Conservation (phyloP, 2,113 vertebrate species). For the Calypte anna region DNA sequence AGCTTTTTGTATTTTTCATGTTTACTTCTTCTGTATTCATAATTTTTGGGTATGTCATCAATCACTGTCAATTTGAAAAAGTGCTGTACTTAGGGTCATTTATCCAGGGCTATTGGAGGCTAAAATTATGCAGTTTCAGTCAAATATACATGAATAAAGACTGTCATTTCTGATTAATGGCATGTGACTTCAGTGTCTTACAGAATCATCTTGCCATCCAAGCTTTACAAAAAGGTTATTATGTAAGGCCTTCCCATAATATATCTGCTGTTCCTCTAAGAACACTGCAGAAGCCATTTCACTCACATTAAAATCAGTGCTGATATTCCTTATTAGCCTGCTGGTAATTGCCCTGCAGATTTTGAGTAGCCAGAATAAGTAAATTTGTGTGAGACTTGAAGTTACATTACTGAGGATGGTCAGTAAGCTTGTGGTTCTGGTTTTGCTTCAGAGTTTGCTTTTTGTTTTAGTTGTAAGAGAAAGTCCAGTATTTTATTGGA, state of each 20-base stretch:
- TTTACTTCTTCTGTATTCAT: constrained; percentile 88
- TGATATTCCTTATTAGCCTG: constrained; percentile 36
- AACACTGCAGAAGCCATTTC: constrained; percentile 55
- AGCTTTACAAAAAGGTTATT: constrained; percentile 83
- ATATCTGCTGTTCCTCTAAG: constrained; percentile 70
- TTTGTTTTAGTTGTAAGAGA: constrained; percentile 58
- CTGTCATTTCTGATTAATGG: constrained; percentile 92
- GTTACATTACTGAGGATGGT: constrained; percentile 36
- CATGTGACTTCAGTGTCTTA: constrained; percentile 80
- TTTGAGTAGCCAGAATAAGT: constrained; percentile 25
- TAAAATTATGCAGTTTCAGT: constrained; percentile 87
- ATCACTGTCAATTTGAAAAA: constrained; percentile 94
- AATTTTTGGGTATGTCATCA: constrained; percentile 85
- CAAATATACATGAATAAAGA: constrained; percentile 91
- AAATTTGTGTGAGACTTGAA: constrained; percentile 53
- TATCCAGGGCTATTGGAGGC: constrained; percentile 90
- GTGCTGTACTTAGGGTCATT: constrained; percentile 89
- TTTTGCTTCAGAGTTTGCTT: constrained; percentile 19
- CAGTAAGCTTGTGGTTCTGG: constrained; percentile 29
- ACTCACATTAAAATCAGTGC: constrained; percentile 23
- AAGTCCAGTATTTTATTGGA: constrained; percentile 35
- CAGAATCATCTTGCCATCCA: constrained; percentile 79
- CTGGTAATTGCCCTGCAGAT: constrained; percentile 29
- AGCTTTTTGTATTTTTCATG: constrained; percentile 82
- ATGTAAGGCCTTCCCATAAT: constrained; percentile 75